These are phyloP conservation scores for Drosophila subpulchrella DNA, from an alignment of 1,140 invertebrate species.

Conservation along the genomic window DNA sequence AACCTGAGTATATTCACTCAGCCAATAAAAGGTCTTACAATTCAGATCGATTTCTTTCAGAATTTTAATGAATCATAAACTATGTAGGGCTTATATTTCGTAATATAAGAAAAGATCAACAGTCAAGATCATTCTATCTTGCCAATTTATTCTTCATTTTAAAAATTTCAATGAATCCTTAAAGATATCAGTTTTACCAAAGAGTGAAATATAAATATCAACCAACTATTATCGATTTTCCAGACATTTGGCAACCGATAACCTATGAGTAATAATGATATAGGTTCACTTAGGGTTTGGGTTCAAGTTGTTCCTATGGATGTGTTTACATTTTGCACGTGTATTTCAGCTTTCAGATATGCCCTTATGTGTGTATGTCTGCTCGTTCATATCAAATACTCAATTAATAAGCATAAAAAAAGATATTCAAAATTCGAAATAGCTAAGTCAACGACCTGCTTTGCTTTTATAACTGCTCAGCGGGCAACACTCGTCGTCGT, in stretches of 20 bases:
- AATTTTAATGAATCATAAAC: neutral
- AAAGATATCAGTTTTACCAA: neutral
- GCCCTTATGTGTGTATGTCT: constrained; percentile 11
- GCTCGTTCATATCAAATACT: constrained; percentile 79
- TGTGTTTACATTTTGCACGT: constrained; percentile 28
- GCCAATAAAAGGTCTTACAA: constrained; percentile 13
- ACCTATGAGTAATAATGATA: constrained; percentile 30
- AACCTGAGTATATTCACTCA: constrained; percentile 5
- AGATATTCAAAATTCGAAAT: constrained; percentile 68
- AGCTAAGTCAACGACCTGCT: constrained; percentile 83
- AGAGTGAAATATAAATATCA: neutral
- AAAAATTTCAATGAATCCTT: neutral
- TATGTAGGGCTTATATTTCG: neutral
- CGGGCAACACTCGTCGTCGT: constrained; percentile 28
- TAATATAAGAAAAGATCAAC: neutral
- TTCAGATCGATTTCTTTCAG: neutral
- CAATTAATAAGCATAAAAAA: constrained; percentile 84
- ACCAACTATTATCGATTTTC: neutral
- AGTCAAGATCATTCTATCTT: neutral
- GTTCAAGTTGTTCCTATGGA: constrained; percentile 13
- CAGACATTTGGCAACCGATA: constrained; percentile 18
- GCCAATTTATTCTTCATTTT: neutral
- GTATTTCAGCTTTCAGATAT: constrained; percentile 13
- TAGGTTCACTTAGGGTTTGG: constrained; percentile 17
- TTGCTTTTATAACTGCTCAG: constrained; percentile 79